Percentiles rank a stretch among this genome's conserved stretches.
Conservation (phyloP, 2,888 invertebrate species). For the Cepaea hortensis region DNA sequence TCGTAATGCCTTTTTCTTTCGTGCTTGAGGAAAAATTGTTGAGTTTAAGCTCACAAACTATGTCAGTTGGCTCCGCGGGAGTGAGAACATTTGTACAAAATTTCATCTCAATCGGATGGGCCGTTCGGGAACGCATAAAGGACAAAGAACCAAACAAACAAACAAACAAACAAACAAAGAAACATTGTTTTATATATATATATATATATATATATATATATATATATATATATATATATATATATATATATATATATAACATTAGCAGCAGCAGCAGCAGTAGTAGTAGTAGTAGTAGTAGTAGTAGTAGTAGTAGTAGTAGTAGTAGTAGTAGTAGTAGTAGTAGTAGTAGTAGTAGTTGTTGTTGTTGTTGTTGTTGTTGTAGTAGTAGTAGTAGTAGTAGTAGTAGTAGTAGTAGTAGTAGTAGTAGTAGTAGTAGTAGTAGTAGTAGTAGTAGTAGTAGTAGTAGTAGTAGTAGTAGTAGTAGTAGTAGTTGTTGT, state of each 20-base stretch:
- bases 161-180: too few species aligned
- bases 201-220: background rate
- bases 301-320: background rate
- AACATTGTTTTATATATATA: too few species aligned
- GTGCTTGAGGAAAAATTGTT: too few species aligned
- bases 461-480: background rate
- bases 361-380: background rate
- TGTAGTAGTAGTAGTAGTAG: background rate
- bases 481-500: background rate
- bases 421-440: background rate
- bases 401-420: background rate
- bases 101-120: too few species aligned
- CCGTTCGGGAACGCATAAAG: too few species aligned
- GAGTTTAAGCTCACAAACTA: too few species aligned
- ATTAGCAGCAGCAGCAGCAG: background rate
- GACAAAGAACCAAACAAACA: too few species aligned
- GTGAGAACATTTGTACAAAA: too few species aligned
- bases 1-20: too few species aligned
- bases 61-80: too few species aligned
- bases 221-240: background rate
- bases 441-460: constrained; percentile 1
- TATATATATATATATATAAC: background rate
- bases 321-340: background rate
- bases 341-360: background rate
- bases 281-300: background rate